A percentile compares a stretch with the other conserved stretches of the same genome.
Evolutionary conservation across 2,797 vertebrate genomes (phyloP).

Genomic region (Capromys pilorides): DNA sequence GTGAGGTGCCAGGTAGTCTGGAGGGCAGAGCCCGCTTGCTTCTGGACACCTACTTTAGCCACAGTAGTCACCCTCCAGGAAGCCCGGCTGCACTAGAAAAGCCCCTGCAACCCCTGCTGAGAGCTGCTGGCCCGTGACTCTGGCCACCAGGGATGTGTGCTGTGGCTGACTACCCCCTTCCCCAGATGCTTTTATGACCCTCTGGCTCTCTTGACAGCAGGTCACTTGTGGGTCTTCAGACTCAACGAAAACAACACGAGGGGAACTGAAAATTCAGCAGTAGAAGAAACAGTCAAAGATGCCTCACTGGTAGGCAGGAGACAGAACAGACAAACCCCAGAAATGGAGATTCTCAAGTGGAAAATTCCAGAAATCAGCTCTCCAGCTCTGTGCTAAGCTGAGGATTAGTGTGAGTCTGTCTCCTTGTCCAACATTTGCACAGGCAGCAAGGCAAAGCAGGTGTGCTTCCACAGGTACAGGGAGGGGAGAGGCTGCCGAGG

Average conservation of each 20-base stretch:
- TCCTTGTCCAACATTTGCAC: constrained; percentile 73
- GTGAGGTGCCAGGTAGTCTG: not conserved
- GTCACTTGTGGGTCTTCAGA: constrained; percentile 65
- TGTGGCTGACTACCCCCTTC: not conserved
- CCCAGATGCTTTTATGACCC: constrained; percentile 67
- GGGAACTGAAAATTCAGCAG: constrained; percentile 67
- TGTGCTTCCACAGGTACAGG: constrained; percentile 55
- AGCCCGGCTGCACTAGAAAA: not conserved
- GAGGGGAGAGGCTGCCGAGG: not conserved
- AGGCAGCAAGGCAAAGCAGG: constrained; percentile 80
- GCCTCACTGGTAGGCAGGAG: constrained; percentile 63
- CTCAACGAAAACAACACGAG: constrained; percentile 50
- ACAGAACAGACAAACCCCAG: constrained; percentile 75
- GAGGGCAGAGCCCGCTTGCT: not conserved
- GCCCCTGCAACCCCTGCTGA: not conserved
- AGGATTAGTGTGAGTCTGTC: constrained; percentile 50
- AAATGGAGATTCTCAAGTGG: constrained; percentile 56
- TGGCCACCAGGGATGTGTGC: not conserved
- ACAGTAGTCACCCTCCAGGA: not conserved
- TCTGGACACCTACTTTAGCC: constrained; percentile 47
- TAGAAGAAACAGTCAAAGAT: constrained; percentile 76
- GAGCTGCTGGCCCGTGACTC: not conserved
- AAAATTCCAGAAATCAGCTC: constrained; percentile 65
- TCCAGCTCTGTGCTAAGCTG: constrained; percentile 62
- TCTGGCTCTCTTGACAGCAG: constrained; percentile 60